Percentiles rank a stretch among this genome's conserved stretches.
These are phyloP conservation scores for Urocyon cinereoargenteus DNA, from an alignment of 2,797 vertebrate genomes.

Conservation along the genomic window DNA sequence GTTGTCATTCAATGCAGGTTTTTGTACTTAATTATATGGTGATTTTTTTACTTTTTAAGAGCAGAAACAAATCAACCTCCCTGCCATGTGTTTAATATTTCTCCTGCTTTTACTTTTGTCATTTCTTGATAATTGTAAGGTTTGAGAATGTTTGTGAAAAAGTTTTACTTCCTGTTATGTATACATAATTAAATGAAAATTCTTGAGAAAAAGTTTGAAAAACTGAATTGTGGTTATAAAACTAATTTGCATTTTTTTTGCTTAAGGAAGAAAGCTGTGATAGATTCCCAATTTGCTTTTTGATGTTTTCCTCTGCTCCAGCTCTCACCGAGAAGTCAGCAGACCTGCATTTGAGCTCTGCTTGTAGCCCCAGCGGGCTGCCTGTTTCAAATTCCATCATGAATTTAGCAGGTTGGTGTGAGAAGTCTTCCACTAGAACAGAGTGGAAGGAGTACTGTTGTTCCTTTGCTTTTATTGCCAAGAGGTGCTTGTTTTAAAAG, in stretches of 20 bases:
- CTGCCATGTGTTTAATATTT: constrained; percentile 86
- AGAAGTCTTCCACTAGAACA: constrained; percentile 81
- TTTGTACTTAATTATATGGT: constrained; percentile 91
- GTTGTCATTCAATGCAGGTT: constrained; percentile 90
- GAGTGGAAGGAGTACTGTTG: constrained; percentile 78
- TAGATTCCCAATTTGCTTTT: constrained; percentile 86
- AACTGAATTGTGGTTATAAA: constrained; percentile 88
- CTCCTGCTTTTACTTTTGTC: constrained; percentile 86
- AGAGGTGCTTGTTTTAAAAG: constrained; percentile 87
- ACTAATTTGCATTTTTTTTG: constrained; percentile 85
- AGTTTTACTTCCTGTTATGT: constrained; percentile 87
- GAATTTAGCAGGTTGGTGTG: constrained; percentile 66
- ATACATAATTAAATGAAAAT: constrained; percentile 88
- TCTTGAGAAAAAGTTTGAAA: constrained; percentile 87
- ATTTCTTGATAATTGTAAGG: constrained; percentile 86
- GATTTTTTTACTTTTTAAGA: constrained; percentile 90
- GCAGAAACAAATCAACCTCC: constrained; percentile 83
- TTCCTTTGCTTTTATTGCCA: constrained; percentile 83
- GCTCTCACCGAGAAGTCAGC: constrained; percentile 84
- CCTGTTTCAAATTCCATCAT: constrained; percentile 80
- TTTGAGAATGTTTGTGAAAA: constrained; percentile 88
- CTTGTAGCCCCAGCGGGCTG: constrained; percentile 83
- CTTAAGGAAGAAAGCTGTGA: constrained; percentile 86
- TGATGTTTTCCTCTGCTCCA: constrained; percentile 78
- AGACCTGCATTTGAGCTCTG: constrained; percentile 85